These are phyloP conservation scores for Rhabdomys pumilio DNA, from an alignment of 2,797 vertebrate genomes.

Conservation along the genomic window DNA sequence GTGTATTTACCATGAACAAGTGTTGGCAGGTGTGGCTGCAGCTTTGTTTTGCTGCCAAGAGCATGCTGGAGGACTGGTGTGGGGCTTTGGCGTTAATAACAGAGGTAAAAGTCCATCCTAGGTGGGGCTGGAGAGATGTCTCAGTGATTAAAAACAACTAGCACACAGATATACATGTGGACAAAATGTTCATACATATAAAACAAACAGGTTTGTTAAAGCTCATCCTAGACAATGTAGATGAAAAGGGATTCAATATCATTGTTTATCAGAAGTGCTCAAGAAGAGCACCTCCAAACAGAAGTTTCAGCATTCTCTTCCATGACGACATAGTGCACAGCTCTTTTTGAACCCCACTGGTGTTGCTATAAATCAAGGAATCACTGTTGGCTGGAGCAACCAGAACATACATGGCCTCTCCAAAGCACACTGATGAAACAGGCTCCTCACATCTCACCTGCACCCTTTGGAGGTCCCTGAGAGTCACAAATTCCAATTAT, in stretches of 20 bases:
- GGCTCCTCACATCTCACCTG: accelerated
- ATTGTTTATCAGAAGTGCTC: not conserved
- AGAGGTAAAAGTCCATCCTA: not conserved
- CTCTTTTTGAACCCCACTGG: not conserved
- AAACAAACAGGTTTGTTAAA: not conserved
- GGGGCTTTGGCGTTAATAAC: not conserved
- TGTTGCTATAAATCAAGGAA: not conserved
- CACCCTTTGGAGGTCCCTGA: accelerated
- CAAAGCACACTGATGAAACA: accelerated
- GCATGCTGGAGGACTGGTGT: accelerated
- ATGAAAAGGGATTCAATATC: not conserved
- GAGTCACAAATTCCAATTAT: not conserved
- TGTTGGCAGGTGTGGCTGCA: accelerated
- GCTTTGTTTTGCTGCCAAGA: not conserved
- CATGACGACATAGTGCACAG: not conserved
- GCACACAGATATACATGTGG: not conserved
- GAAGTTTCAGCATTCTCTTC: not conserved
- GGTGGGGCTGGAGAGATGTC: not conserved
- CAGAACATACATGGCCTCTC: accelerated
- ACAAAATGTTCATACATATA: not conserved
- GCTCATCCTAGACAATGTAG: not conserved
- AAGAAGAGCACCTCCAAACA: not conserved
- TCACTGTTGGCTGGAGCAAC: not conserved
- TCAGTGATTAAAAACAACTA: not conserved
- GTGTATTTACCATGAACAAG: accelerated